Evolutionary conservation across 1,140 invertebrate species (phyloP).

Genomic region (Achroia grisella): DNA sequence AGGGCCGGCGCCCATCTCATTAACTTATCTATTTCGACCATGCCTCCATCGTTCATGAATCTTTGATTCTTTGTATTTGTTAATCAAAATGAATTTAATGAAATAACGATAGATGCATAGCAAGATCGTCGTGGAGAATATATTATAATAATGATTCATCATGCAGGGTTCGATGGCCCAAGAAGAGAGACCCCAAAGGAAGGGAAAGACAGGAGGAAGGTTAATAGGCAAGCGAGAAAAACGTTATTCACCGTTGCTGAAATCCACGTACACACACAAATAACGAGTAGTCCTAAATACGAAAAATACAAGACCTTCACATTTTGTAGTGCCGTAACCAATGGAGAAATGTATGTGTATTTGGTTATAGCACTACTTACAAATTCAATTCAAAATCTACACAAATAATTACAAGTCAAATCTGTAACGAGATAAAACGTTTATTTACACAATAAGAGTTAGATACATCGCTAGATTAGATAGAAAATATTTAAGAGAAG

Average conservation of each 20-base stretch:
- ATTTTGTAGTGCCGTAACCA: conserved; percentile 41
- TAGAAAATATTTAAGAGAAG: conserved; percentile 69
- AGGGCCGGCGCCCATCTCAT: too few species aligned
- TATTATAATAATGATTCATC: conserved; percentile 22
- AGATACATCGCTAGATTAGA: conserved; percentile 65
- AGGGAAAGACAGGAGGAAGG: conserved; percentile 35
- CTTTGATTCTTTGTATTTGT: too few species aligned
- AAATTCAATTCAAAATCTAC: conserved; percentile 57
- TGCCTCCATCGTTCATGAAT: conserved; percentile 26
- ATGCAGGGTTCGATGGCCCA: conserved; percentile 53
- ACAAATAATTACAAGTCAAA: conserved; percentile 65
- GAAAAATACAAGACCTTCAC: conserved; percentile 51
- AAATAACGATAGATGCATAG: conserved; percentile 45
- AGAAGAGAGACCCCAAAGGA: conserved; percentile 41
- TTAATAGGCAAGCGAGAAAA: conserved; percentile 69
- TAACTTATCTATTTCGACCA: conserved; percentile 4
- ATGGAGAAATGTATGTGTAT: background rate
- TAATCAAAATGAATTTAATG: background rate
- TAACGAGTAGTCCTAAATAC: conserved; percentile 62
- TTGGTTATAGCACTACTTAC: conserved; percentile 51
- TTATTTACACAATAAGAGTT: conserved; percentile 70
- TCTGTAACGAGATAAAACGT: conserved; percentile 68
- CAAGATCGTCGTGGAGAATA: conserved; percentile 62
- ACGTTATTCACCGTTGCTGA: conserved; percentile 62
- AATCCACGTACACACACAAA: conserved; percentile 67